These are phyloP conservation scores for Saccostrea glomerata DNA, from an alignment of 1,140 invertebrate genomes.

Conservation along the genomic window DNA sequence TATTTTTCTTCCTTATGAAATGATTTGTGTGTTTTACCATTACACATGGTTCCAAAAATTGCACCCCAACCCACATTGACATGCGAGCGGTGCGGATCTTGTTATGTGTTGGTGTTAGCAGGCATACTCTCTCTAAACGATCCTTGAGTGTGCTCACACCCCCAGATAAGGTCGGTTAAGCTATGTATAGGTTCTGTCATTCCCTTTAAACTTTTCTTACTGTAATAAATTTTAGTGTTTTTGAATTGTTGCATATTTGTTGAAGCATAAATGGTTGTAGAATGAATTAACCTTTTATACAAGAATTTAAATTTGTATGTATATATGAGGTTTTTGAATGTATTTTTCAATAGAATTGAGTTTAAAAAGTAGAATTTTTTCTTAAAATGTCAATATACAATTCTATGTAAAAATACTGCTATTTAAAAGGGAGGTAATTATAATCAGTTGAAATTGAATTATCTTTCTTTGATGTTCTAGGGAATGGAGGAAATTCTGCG, in stretches of 20 bases:
- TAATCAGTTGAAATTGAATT: not conserved
- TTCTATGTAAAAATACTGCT: not conserved
- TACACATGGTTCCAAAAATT: constrained; percentile 38
- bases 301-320: not conserved
- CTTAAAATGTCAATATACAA: not conserved
- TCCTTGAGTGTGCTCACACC: constrained; percentile 42
- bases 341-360: not conserved
- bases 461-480: constrained; percentile 58
- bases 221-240: constrained; percentile 5
- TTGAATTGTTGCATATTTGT: not conserved
- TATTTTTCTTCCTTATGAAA: not conserved
- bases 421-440: constrained; percentile 26
- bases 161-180: constrained; percentile 44
- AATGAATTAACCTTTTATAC: not conserved
- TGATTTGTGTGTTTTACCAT: not conserved
- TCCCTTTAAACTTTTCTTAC: not conserved
- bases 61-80: constrained; percentile 43
- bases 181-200: too few relatives aligned
- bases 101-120: constrained; percentile 42
- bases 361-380: not conserved
- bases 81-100: constrained; percentile 40
- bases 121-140: constrained; percentile 43
- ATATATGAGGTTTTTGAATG: not conserved
- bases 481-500: constrained; percentile 80
- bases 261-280: not conserved